A percentile compares a stretch with the other conserved stretches of the same genome.
phyloP scores from a whole-genome alignment of 1,140 invertebrate species.

The Papilio xuthus region DNA sequence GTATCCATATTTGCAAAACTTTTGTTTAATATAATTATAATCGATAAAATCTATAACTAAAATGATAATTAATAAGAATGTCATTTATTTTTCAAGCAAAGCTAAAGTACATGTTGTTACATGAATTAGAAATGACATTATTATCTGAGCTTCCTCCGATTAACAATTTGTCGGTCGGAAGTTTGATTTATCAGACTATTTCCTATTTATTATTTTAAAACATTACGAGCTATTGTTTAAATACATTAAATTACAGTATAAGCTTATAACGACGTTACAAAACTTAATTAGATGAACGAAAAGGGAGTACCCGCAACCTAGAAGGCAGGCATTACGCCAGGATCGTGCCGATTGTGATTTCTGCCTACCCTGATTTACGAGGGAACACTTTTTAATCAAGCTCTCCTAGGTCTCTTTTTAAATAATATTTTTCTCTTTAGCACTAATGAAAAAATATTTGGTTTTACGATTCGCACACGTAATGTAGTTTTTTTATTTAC shows the following conservation, averaged over 20 bases:
- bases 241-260: not conserved
- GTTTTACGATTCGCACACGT: not conserved
- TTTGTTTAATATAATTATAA: not conserved
- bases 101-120: not conserved
- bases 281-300: not conserved
- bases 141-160: not conserved
- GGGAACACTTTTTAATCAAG: not conserved
- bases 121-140: not conserved
- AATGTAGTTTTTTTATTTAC: not conserved
- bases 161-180: not conserved
- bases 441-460: not conserved
- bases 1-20: not conserved
- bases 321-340: no score
- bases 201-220: no score
- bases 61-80: not conserved
- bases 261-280: not conserved
- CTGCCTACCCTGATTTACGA: no score
- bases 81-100: not conserved
- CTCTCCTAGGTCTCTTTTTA: not conserved
- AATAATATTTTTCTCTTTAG: no score
- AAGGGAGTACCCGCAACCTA: no score
- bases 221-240: no score
- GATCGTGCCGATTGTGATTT: no score
- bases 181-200: not conserved
- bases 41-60: not conserved